Percentiles rank a stretch among this genome's conserved stretches.
Conservation (phyloP, 2,113 vertebrate species). For the Mirounga angustirostris region DNA sequence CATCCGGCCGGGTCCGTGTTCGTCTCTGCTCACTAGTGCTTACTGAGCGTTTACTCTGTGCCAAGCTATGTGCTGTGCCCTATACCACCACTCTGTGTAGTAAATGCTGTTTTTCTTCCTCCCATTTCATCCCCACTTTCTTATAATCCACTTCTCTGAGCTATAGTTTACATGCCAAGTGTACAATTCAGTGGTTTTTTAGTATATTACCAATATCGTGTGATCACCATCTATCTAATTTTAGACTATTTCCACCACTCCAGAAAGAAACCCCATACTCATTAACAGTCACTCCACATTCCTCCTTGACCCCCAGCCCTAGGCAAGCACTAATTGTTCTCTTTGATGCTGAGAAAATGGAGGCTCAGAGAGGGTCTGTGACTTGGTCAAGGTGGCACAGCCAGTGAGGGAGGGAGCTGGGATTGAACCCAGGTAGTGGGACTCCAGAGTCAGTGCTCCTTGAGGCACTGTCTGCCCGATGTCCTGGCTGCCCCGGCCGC, state of each 20-base stretch:
- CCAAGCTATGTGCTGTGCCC: not conserved
- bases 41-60: not conserved
- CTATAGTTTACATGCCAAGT: not conserved
- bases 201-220: not conserved
- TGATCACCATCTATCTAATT: not conserved
- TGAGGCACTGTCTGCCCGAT: not conserved
- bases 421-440: not conserved
- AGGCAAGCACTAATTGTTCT: not conserved
- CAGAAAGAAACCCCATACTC: not conserved
- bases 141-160: conserved; percentile 20
- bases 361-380: not conserved
- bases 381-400: not conserved
- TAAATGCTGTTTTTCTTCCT: accelerated
- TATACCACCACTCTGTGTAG: not conserved
- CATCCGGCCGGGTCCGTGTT: accelerated
- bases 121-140: not conserved
- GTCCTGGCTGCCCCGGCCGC: not conserved
- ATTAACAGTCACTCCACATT: not conserved
- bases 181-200: not conserved
- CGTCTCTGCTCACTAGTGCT: not conserved
- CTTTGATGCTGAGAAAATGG: not conserved
- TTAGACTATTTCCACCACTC: not conserved
- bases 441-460: not conserved
- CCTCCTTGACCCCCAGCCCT: not conserved
- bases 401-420: not conserved